Conservation (phyloP, 2,797 vertebrate genomes). For the Lepilemur ruficaudatus region DNA sequence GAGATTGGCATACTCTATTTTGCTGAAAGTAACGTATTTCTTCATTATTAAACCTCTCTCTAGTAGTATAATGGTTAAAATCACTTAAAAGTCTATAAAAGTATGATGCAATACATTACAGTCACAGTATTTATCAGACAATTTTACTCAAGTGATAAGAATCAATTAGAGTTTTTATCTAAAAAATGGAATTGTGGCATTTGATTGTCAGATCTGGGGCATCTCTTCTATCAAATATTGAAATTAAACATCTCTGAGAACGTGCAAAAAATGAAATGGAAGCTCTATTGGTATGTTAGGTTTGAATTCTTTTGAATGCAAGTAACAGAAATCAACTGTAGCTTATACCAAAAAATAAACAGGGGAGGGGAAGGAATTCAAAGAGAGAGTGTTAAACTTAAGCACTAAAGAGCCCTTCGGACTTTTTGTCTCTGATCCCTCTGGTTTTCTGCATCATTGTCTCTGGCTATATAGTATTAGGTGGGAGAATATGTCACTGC, state of each 20-base stretch:
- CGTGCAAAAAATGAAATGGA: background rate
- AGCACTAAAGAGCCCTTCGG: background rate
- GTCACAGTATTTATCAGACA: background rate
- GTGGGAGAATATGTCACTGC: background rate
- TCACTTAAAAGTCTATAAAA: background rate
- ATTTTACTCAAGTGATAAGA: background rate
- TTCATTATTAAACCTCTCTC: background rate
- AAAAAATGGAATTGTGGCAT: background rate
- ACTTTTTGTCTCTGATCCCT: background rate
- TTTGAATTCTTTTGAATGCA: background rate
- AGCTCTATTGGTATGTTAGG: background rate
- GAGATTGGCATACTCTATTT: background rate
- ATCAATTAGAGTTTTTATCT: conserved; percentile 26
- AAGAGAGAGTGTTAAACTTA: background rate
- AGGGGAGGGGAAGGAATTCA: background rate
- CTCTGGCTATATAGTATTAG: background rate
- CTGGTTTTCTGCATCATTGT: background rate
- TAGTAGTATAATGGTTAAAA: background rate
- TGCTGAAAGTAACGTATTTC: background rate
- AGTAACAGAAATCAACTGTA: background rate
- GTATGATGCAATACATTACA: background rate
- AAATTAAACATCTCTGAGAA: background rate
- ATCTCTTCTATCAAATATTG: background rate
- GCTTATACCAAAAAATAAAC: background rate
- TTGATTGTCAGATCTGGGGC: background rate